Percentiles rank a stretch among this genome's conserved stretches.
Conservation (phyloP, 2,113 vertebrate species). For the Thunnus thynnus region DNA sequence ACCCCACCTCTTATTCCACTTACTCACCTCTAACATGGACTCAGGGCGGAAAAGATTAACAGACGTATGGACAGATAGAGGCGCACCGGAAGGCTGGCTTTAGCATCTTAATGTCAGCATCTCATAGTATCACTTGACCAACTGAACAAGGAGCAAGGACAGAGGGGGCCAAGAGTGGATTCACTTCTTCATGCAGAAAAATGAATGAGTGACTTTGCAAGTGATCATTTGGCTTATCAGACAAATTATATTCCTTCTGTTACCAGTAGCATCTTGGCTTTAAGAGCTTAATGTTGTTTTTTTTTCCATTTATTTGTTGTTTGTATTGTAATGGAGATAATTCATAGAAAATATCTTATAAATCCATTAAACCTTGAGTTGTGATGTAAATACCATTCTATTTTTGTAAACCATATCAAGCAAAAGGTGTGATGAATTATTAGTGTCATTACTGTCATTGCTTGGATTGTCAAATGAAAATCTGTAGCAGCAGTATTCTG, state of each 20-base stretch:
- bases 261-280: conserved; percentile 7
- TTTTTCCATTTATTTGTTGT: conserved; percentile 12
- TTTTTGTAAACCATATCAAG: conserved; percentile 53
- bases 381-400: conserved; percentile 39
- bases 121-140: conserved; percentile 6
- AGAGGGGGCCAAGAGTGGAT: conserved; percentile 9
- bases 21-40: conserved; percentile 46
- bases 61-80: conserved; percentile 33
- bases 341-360: background rate
- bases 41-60: conserved; percentile 30
- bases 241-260: conserved; percentile 12
- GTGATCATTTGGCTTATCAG: conserved; percentile 19
- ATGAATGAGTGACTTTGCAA: conserved; percentile 11
- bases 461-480: background rate
- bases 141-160: conserved; percentile 8
- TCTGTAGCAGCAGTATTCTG: conserved; percentile 3
- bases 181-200: conserved; percentile 2
- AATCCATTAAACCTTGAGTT: background rate
- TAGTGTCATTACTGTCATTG: background rate
- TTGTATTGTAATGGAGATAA: background rate
- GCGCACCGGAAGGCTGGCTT: conserved; percentile 19
- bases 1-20: background rate
- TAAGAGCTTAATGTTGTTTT: background rate
- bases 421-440: conserved; percentile 24
- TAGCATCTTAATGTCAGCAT: conserved; percentile 1